phyloP scores from a whole-genome alignment of 2,888 invertebrate species.

The Ernsta delagoae region DNA sequence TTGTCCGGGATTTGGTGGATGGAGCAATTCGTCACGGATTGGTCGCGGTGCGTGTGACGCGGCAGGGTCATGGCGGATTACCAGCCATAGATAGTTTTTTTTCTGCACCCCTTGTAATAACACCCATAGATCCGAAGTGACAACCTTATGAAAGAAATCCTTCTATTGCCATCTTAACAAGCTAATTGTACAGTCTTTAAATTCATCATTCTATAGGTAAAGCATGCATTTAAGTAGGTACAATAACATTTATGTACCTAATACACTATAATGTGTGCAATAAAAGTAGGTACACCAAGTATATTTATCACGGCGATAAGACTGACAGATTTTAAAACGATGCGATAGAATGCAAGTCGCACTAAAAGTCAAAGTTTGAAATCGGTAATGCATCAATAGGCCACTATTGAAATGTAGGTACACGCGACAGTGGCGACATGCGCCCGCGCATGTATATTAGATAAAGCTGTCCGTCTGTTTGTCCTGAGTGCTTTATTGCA shows the following conservation, averaged over 20 bases:
- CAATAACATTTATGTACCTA: too few species aligned
- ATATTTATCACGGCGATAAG: too few species aligned
- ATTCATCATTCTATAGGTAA: too few species aligned
- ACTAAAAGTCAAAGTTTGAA: too few species aligned
- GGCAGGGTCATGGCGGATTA: constrained; percentile 46
- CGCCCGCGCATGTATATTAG: constrained; percentile 60
- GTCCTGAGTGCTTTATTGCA: constrained; percentile 65
- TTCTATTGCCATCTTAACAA: too few species aligned
- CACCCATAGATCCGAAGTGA: constrained; percentile 13
- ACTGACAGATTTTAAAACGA: too few species aligned
- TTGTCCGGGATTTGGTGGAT: constrained; percentile 52
- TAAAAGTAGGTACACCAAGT: too few species aligned
- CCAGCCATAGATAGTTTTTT: constrained; percentile 43
- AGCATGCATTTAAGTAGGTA: too few species aligned
- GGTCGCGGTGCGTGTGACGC: constrained; percentile 60
- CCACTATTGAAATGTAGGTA: constrained; percentile 34
- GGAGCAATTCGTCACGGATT: constrained; percentile 74
- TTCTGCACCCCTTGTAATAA: constrained; percentile 23
- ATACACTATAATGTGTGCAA: too few species aligned
- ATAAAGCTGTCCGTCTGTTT: constrained; percentile 52
- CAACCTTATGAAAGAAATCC: too few species aligned
- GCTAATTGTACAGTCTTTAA: too few species aligned
- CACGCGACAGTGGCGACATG: constrained; percentile 43
- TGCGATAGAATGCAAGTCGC: too few species aligned
- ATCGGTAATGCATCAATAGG: constrained; percentile 23